phyloP scores from a whole-genome alignment of 2,797 vertebrate species.

The Paramormyrops hopkinsi region DNA sequence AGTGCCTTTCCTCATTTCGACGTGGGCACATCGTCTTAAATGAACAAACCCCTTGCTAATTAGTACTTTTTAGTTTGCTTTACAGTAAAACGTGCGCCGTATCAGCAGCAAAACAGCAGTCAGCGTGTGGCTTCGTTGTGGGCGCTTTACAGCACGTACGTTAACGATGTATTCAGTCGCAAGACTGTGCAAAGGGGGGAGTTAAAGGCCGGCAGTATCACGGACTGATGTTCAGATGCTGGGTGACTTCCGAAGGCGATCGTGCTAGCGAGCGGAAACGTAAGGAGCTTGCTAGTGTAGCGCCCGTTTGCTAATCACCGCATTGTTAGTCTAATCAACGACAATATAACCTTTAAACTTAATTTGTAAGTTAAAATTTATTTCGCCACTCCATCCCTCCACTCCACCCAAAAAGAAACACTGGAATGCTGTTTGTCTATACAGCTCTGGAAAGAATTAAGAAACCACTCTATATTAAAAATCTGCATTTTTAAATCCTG shows the following conservation, averaged over 20 bases:
- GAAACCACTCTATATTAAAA: background rate
- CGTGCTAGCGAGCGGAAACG: background rate
- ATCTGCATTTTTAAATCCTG: background rate
- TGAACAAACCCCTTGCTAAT: background rate
- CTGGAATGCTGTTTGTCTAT: background rate
- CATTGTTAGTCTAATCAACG: background rate
- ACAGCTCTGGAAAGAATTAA: background rate
- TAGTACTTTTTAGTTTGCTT: background rate
- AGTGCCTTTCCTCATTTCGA: background rate
- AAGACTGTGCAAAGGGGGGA: background rate
- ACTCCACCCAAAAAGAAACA: background rate
- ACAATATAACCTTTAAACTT: background rate
- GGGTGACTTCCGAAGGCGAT: background rate
- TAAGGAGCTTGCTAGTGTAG: background rate
- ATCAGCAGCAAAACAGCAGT: background rate
- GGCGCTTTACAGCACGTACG: background rate
- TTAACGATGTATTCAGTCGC: background rate
- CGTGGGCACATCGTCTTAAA: background rate
- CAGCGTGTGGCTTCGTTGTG: background rate
- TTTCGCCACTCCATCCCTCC: background rate
- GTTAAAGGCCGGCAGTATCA: background rate
- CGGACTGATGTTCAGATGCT: background rate
- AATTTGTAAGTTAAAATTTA: background rate
- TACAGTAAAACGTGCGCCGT: background rate
- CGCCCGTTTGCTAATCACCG: background rate